phyloP scores from a whole-genome alignment of 2,888 invertebrate genomes.

The Theretra japonica region DNA sequence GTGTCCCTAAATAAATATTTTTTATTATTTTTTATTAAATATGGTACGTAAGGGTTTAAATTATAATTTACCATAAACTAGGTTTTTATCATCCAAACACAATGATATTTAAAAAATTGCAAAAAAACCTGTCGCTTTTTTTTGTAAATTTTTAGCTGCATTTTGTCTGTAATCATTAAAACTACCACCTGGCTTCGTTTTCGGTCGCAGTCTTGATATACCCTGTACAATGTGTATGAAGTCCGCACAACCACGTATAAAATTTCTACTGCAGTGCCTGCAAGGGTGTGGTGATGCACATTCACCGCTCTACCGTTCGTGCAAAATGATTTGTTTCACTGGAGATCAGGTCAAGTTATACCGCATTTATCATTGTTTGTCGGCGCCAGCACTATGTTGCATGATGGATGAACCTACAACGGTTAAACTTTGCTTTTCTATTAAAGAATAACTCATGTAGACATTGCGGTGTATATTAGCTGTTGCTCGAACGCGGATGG shows the following conservation, averaged over 20 bases:
- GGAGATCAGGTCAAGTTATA: slow-evolving; percentile 40
- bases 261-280: background rate
- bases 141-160: too few species aligned
- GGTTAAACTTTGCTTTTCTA: background rate
- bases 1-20: too few species aligned
- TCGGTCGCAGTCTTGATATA: too few species aligned
- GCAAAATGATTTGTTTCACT: slow-evolving; percentile 36
- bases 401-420: background rate
- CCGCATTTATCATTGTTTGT: slow-evolving; percentile 41
- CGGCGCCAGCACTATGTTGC: slow-evolving; percentile 26
- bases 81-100: too few species aligned
- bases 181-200: too few species aligned
- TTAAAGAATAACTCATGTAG: background rate
- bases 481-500: background rate
- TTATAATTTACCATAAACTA: too few species aligned
- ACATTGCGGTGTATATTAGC: background rate
- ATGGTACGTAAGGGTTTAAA: too few species aligned
- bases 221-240: too few species aligned
- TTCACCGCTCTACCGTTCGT: background rate
- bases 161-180: too few species aligned
- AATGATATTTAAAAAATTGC: too few species aligned
- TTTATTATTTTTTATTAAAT: too few species aligned
- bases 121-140: too few species aligned
- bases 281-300: background rate
- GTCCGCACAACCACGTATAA: background rate